A percentile compares a stretch with the other conserved stretches of the same genome.
Evolutionary conservation across 2,888 invertebrate species (phyloP).

Genomic region (Cantharis rustica): DNA sequence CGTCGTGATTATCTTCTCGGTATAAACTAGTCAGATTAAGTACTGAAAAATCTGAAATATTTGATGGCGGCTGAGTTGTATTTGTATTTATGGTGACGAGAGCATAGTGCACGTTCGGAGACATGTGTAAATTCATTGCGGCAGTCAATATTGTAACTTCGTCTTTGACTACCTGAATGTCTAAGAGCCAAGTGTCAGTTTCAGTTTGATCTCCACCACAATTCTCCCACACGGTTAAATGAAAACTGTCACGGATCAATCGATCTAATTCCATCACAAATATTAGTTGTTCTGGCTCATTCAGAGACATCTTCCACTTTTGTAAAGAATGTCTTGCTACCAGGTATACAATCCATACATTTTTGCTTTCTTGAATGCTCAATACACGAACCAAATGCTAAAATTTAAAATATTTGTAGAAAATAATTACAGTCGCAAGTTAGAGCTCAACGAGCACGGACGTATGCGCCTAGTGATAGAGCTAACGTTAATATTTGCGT

Average conservation of each 20-base stretch:
- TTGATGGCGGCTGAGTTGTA: slow-evolving; percentile 47
- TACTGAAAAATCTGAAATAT: slow-evolving; percentile 50
- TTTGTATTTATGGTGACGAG: slow-evolving; percentile 58
- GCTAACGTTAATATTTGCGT: too few species aligned
- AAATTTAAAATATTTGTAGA: slow-evolving; percentile 13
- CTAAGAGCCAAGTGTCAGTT: slow-evolving; percentile 74
- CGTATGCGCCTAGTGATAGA: too few species aligned
- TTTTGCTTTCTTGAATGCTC: slow-evolving; percentile 54
- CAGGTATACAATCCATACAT: slow-evolving; percentile 67
- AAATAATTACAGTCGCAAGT: neutral
- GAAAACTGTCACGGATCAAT: slow-evolving; percentile 72
- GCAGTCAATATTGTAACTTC: slow-evolving; percentile 74
- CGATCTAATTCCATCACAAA: slow-evolving; percentile 78
- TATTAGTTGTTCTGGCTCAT: slow-evolving; percentile 70
- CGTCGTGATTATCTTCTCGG: slow-evolving; percentile 57
- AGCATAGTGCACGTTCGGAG: slow-evolving; percentile 74
- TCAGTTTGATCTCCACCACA: slow-evolving; percentile 62
- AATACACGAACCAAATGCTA: slow-evolving; percentile 72
- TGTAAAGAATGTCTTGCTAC: slow-evolving; percentile 80
- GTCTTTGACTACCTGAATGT: slow-evolving; percentile 73
- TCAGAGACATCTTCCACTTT: slow-evolving; percentile 74
- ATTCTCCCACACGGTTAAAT: slow-evolving; percentile 69
- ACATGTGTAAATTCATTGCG: slow-evolving; percentile 67
- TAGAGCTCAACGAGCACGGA: too few species aligned
- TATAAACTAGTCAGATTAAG: slow-evolving; percentile 55